Percentiles rank a stretch among this genome's conserved stretches.
Evolutionary conservation across 2,888 invertebrate species (phyloP).

Genomic region (Hydraecia micacea): DNA sequence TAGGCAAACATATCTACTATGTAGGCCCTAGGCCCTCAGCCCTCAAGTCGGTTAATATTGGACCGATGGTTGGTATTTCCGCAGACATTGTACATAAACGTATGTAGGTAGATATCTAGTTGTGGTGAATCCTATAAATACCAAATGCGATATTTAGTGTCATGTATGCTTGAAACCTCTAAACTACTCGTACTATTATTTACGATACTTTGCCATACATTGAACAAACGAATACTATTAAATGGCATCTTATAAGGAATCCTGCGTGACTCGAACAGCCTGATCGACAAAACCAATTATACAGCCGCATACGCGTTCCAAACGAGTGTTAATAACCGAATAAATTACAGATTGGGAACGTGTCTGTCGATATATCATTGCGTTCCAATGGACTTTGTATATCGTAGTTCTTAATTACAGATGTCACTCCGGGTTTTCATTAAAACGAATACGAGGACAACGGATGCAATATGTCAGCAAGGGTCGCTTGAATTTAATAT

Average conservation of each 20-base stretch:
- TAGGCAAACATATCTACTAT: background rate
- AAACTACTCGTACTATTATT: conserved; percentile 7
- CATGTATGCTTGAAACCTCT: conserved; percentile 6
- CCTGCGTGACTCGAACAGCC: conserved; percentile 61
- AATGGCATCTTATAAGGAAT: conserved; percentile 3
- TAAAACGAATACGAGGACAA: conserved; percentile 46
- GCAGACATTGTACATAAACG: background rate
- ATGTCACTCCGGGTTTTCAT: conserved; percentile 44
- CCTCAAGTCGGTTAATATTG: background rate
- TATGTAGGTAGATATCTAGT: background rate
- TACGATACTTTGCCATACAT: background rate
- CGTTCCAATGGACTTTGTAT: conserved; percentile 22
- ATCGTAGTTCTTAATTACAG: conserved; percentile 45
- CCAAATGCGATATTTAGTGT: background rate
- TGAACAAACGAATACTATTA: background rate
- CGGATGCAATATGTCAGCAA: conserved; percentile 50
- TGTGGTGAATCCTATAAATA: conserved; percentile 5
- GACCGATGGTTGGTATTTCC: background rate
- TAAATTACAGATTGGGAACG: conserved; percentile 27
- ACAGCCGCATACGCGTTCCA: conserved; percentile 49
- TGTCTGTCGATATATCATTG: conserved; percentile 32
- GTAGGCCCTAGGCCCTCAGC: background rate
- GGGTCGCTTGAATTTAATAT: conserved; percentile 53
- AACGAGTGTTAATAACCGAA: conserved; percentile 40
- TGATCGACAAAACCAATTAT: conserved; percentile 66